Percentiles rank a stretch among this genome's conserved stretches.
phyloP scores from a whole-genome alignment of 2,888 invertebrate genomes.

The Trachelus tabidus region DNA sequence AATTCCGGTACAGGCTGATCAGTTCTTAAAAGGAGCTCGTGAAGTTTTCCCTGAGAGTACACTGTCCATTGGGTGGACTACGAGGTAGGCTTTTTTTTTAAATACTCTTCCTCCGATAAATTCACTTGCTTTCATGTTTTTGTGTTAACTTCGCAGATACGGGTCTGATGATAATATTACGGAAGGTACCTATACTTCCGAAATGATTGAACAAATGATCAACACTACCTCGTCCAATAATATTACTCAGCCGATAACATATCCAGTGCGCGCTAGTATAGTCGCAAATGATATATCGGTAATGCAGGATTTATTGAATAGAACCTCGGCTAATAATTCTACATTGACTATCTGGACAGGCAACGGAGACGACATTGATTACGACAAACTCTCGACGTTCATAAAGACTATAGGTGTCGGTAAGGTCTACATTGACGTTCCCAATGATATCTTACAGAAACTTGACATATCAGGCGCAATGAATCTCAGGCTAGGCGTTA shows the following conservation, averaged over 20 bases:
- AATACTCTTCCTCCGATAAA: neutral
- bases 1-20: slow-evolving; percentile 72
- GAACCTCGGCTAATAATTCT: slow-evolving; percentile 67
- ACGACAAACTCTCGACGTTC: slow-evolving; percentile 73
- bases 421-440: slow-evolving; percentile 83
- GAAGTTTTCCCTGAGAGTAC: slow-evolving; percentile 73
- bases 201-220: slow-evolving; percentile 78
- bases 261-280: slow-evolving; percentile 79
- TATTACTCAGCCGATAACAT: slow-evolving; percentile 79
- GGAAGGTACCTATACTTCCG: slow-evolving; percentile 72
- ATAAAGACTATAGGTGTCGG: slow-evolving; percentile 76
- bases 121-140: neutral
- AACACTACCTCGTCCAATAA: slow-evolving; percentile 69
- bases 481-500: slow-evolving; percentile 11
- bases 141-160: slow-evolving; percentile 36
- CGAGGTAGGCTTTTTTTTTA: slow-evolving; percentile 66
- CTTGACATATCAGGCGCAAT: slow-evolving; percentile 62
- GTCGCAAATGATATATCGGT: slow-evolving; percentile 75
- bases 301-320: slow-evolving; percentile 72
- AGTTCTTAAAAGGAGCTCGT: slow-evolving; percentile 73
- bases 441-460: slow-evolving; percentile 70
- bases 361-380: slow-evolving; percentile 75
- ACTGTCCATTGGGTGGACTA: slow-evolving; percentile 90
- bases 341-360: slow-evolving; percentile 87
- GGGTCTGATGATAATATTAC: slow-evolving; percentile 50